Evolutionary conservation across 2,113 vertebrate species (phyloP), one percentile per base, ranked within the genome.

Genomic region (Saimiri boliviensis): DNA sequence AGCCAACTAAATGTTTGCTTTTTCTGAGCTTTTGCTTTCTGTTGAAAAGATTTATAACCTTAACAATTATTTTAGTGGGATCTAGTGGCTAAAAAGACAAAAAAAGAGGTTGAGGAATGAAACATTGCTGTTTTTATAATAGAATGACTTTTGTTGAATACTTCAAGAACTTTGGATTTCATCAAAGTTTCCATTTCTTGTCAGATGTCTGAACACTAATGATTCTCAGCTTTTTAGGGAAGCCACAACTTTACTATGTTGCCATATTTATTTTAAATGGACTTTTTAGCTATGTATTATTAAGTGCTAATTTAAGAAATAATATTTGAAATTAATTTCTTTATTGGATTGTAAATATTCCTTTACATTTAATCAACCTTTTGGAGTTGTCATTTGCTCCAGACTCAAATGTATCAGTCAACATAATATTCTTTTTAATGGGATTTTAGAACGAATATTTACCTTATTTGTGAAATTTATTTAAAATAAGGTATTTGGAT

Each of bases 11-110:
- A 85, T 92, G 14, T 92, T 94, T 89, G 54, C 86, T 91, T 96
- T 74, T 95, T 85, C 54, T 97, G 60, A 94, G 13, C 40, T 60
- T 91, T 97, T 96, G 42, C 73, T 86, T 96, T 93, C 82, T 96
- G 60, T 91, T 97, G 85, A 96, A 91, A 97, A 97, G 94, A 94
- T 97, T 92, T 97, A 88, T 96, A 71, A 83, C 11, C 23, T 54
- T 4, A 13, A 42, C 32, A 92, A 89, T 95, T 96, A 96, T 92
- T 97, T 97, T 87, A 88, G 77, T 95, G 32, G 54, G 54, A 70
- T 93, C 40, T 83, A 58, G 70, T 71, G 66, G 74, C 30, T 74
- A 94, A 89, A 93, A 79, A 89, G 35, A 54, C 85, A 91, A 83
- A 73, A 80, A 73, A 54, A 42, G 49, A 37, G 32, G 14, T 7